phyloP scores from a whole-genome alignment of 2,797 vertebrate species.

The Siniperca obscura region DNA sequence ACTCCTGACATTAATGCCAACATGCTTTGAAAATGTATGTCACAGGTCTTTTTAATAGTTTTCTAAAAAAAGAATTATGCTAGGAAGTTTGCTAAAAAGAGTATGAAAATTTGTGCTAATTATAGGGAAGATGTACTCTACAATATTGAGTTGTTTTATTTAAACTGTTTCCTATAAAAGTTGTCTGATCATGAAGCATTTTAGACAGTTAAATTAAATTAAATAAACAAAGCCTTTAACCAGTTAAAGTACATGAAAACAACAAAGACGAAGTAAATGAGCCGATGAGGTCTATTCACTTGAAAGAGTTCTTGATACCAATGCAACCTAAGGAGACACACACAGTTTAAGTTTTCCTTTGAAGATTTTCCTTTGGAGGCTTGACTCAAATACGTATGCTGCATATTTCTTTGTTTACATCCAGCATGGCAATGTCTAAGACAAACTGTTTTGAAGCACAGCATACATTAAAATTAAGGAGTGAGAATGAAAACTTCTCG shows the following conservation, averaged over 20 bases:
- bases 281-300: neutral
- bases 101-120: constrained; percentile 5
- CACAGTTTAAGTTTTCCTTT: constrained; percentile 27
- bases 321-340: constrained; percentile 21
- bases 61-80: neutral
- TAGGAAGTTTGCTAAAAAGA: neutral
- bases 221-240: neutral
- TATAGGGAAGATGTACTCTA: neutral
- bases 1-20: neutral
- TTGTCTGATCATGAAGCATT: neutral
- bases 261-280: constrained; percentile 2
- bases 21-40: neutral
- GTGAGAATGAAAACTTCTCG: neutral
- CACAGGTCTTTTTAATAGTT: neutral
- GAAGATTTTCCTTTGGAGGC: constrained; percentile 34
- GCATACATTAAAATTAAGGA: constrained; percentile 1
- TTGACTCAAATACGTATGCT: constrained; percentile 20
- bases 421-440: neutral
- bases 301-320: constrained; percentile 11
- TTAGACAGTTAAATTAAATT: neutral
- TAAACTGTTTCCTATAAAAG: neutral
- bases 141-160: neutral
- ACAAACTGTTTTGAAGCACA: constrained; percentile 5
- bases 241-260: neutral
- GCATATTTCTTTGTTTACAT: constrained; percentile 5